Evolutionary conservation across 2,888 invertebrate species (phyloP), one percentile per base, ranked within the genome.

Genomic region (Melolontha melolontha): DNA sequence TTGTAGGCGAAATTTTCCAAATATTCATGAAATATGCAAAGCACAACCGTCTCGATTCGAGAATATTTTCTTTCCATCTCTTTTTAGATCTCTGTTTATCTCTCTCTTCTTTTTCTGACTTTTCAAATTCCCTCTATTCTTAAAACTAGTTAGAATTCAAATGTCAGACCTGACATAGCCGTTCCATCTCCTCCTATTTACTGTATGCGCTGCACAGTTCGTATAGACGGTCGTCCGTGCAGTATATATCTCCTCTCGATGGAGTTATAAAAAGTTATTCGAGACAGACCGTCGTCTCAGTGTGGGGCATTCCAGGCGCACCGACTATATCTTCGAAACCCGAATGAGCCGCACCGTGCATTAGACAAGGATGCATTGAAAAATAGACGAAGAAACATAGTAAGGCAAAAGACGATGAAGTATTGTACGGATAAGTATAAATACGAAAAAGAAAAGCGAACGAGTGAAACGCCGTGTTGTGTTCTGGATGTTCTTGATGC

Each of bases 261-360:
- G 71, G 69, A 73, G 72, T 73, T 70, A 71, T 73, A 73, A 73
- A 73, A 73, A 73, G 69, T 50, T 67, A 66, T 67, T 64, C 71
- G 54, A 65, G 64, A 65, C 71, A 71, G 71, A 70, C 72, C 52
- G 67, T 34, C 59, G 59, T 67, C 72, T 68, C 72, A 71, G 72
- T 69, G 67, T 73, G 72, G 71, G 72, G 68, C 70, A 70, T 69
- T 52, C 64, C 66, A 41, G 50, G 44, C 52, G 41, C 50, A 34
- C 42, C 57, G 50, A 40, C 59, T 47, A 10, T 6, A 34, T 10
- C 34, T 5, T 34, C 34, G 34, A 34, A 6, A 34, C 1, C 22
- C 22, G 22, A 22, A 22, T 22, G 22, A 22, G 22, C 22, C 22
- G 4, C 22, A 14, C 22, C 17, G 22, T 49, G 47, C 12, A 49